A percentile compares a stretch with the other conserved stretches of the same genome.
Conservation (phyloP, 2,888 invertebrate species). For the Sminthurides aquaticus region DNA sequence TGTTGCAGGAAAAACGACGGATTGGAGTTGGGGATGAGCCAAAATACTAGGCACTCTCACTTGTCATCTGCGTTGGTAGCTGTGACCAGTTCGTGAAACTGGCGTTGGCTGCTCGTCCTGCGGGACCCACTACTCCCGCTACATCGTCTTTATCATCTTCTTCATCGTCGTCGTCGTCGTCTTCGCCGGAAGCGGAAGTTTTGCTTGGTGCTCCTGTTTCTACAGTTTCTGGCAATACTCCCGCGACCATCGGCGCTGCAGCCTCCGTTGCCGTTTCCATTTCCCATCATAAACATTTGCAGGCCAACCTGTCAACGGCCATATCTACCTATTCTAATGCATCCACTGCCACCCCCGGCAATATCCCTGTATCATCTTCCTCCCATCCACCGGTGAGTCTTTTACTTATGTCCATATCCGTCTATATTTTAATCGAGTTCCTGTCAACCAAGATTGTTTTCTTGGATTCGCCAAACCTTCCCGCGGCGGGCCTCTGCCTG, state of each 20-base stretch:
- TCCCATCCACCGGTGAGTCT: constrained; percentile 34
- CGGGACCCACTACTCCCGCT: constrained; percentile 42
- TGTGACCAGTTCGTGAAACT: constrained; percentile 41
- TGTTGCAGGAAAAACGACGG: no score
- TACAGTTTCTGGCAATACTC: constrained; percentile 17
- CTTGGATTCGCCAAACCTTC: no score
- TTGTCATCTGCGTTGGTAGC: constrained; percentile 20
- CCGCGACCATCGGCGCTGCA: constrained; percentile 16
- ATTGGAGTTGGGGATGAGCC: constrained; percentile 27
- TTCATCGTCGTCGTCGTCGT: constrained; percentile 18
- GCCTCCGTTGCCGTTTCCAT: constrained; percentile 17
- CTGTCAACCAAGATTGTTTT: no score
- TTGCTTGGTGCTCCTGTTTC: constrained; percentile 24
- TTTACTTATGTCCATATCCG: no score
- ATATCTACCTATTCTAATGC: constrained; percentile 41
- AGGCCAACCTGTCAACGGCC: constrained; percentile 33
- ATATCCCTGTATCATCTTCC: constrained; percentile 34
- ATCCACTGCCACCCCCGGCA: constrained; percentile 39
- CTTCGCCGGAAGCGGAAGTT: constrained; percentile 22
- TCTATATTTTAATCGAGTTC: no score
- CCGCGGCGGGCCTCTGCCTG: no score
- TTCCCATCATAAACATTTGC: constrained; percentile 15
- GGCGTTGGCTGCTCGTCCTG: constrained; percentile 43
- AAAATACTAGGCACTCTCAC: constrained; percentile 20
- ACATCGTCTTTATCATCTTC: constrained; percentile 34